Evolutionary conservation across 2,113 vertebrate genomes (phyloP).

Genomic region (Aythya baeri): DNA sequence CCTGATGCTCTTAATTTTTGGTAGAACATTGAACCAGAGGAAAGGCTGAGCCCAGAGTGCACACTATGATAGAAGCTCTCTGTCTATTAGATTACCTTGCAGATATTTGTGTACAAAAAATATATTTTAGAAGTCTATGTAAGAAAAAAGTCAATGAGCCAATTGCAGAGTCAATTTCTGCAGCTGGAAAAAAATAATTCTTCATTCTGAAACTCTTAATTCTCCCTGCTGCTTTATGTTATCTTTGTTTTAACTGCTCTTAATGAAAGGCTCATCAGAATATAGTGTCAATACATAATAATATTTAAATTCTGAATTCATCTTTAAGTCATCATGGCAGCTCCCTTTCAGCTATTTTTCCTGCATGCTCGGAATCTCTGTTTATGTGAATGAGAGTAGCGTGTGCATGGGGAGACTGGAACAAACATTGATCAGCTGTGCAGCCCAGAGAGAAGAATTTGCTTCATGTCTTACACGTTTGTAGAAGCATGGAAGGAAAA

Average conservation of each 20-base stretch:
- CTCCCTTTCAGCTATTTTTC: neutral
- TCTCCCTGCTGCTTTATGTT: slow-evolving; percentile 50
- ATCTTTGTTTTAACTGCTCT: slow-evolving; percentile 38
- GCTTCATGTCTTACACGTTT: neutral
- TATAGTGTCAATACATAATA: slow-evolving; percentile 1
- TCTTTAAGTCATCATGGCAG: neutral
- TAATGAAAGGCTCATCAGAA: slow-evolving; percentile 59
- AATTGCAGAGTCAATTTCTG: slow-evolving; percentile 31
- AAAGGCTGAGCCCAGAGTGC: slow-evolving; percentile 3
- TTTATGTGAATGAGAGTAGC: neutral
- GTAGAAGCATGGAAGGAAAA: neutral
- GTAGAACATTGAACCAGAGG: neutral
- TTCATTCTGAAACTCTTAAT: neutral
- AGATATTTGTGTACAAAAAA: slow-evolving; percentile 15
- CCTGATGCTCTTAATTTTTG: neutral
- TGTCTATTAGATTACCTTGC: neutral
- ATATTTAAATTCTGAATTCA: slow-evolving; percentile 39
- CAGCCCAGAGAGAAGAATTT: slow-evolving; percentile 1
- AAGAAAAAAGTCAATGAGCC: neutral
- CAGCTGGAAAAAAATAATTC: neutral
- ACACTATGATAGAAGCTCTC: neutral
- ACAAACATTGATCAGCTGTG: neutral
- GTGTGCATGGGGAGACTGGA: neutral
- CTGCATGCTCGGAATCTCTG: neutral
- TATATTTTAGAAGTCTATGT: neutral